Conservation (phyloP, 1,140 invertebrate genomes). For the Nymphalis io region DNA sequence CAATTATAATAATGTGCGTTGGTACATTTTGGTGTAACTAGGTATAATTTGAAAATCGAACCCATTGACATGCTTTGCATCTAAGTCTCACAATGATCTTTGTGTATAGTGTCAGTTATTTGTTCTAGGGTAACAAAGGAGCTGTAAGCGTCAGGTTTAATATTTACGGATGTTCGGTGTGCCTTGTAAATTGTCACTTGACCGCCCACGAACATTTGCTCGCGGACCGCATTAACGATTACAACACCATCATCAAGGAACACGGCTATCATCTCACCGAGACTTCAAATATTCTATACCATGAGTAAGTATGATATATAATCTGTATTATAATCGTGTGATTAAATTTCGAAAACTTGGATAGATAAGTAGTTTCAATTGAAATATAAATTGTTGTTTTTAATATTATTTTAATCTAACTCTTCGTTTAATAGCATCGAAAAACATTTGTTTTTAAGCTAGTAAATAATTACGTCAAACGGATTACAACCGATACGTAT, state of each 20-base stretch:
- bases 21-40: no score
- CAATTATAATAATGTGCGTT: no score
- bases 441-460: no score
- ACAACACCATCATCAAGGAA: conserved; percentile 89
- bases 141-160: conserved; percentile 93
- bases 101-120: conserved; percentile 18
- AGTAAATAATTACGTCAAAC: no score
- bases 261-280: conserved; percentile 87
- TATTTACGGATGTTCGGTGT: conserved; percentile 92
- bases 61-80: no score
- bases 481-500: no score
- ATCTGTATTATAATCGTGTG: neutral
- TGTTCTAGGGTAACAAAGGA: conserved; percentile 95
- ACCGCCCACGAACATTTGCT: conserved; percentile 92
- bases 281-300: conserved; percentile 91
- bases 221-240: conserved; percentile 91
- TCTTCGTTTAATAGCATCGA: no score
- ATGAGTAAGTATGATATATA: conserved; percentile 86
- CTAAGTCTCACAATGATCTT: neutral
- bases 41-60: no score
- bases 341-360: no score
- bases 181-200: conserved; percentile 93
- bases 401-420: no score
- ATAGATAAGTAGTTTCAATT: no score
- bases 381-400: no score